Evolutionary conservation across 2,797 vertebrate genomes (phyloP).

Genomic region (Neopelma chrysocephalum): DNA sequence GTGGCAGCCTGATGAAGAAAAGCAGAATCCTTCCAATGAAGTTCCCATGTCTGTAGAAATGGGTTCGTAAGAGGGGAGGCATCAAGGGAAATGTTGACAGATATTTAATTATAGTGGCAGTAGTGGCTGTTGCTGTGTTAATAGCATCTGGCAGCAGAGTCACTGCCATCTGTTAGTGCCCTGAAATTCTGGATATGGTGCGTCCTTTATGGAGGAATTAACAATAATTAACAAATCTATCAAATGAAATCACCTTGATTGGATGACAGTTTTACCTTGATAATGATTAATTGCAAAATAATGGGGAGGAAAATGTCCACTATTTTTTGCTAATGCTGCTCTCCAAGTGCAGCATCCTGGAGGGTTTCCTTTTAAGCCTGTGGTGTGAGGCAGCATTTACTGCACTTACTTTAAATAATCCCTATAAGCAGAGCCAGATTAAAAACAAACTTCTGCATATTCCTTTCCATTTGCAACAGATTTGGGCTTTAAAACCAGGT

Average conservation of each 20-base stretch:
- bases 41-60: neutral
- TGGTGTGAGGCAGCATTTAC: neutral
- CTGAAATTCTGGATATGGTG: neutral
- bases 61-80: neutral
- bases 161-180: constrained; percentile 18
- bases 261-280: constrained; percentile 7
- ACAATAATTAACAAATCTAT: constrained; percentile 35
- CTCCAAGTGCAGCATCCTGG: neutral
- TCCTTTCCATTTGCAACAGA: neutral
- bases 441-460: neutral
- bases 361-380: neutral
- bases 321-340: neutral
- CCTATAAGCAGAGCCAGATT: neutral
- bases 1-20: neutral
- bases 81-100: constrained; percentile 24
- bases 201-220: neutral
- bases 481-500: neutral
- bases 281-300: constrained; percentile 23
- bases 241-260: constrained; percentile 48
- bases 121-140: constrained; percentile 24
- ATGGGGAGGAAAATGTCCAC: neutral
- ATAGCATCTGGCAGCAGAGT: constrained; percentile 17
- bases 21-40: neutral
- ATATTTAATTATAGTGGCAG: constrained; percentile 46
- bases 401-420: neutral